A percentile compares a stretch with the other conserved stretches of the same genome.
phyloP scores from a whole-genome alignment of 2,888 invertebrate genomes.

The Philonicus albiceps region DNA sequence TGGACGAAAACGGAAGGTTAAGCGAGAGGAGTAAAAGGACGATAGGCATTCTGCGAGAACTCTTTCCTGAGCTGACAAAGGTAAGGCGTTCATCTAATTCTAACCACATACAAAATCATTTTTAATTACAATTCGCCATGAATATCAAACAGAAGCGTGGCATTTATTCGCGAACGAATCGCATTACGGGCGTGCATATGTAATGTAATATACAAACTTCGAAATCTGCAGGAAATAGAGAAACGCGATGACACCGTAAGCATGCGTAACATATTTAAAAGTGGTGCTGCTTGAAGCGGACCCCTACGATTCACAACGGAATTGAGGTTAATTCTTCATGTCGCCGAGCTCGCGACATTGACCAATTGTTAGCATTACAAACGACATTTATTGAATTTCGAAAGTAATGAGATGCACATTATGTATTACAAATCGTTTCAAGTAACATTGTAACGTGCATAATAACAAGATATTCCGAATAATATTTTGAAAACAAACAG shows the following conservation, averaged over 20 bases:
- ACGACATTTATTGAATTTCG: background rate
- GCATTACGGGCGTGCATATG: background rate
- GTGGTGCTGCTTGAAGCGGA: background rate
- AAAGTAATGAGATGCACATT: background rate
- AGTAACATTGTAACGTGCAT: background rate
- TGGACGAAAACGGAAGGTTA: conserved; percentile 71
- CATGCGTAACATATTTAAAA: conserved; percentile 1
- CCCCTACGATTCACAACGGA: background rate
- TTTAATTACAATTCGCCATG: conserved; percentile 7
- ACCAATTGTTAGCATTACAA: background rate
- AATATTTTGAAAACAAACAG: too few species aligned
- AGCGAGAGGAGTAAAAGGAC: conserved; percentile 79
- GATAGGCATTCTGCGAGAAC: conserved; percentile 76
- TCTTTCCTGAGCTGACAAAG: conserved; percentile 79
- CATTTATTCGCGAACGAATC: background rate
- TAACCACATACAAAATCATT: background rate
- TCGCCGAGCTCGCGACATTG: background rate
- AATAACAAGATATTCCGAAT: too few species aligned
- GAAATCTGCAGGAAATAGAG: background rate
- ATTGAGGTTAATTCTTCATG: conserved; percentile 8
- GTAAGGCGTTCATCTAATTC: conserved; percentile 64
- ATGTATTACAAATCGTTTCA: background rate
- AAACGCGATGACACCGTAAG: conserved; percentile 13
- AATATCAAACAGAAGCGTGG: conserved; percentile 24
- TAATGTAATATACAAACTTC: background rate